Base-by-base conservation (phyloP, 2,888 invertebrate genomes). In the Agrotis ipsilon region DNA sequence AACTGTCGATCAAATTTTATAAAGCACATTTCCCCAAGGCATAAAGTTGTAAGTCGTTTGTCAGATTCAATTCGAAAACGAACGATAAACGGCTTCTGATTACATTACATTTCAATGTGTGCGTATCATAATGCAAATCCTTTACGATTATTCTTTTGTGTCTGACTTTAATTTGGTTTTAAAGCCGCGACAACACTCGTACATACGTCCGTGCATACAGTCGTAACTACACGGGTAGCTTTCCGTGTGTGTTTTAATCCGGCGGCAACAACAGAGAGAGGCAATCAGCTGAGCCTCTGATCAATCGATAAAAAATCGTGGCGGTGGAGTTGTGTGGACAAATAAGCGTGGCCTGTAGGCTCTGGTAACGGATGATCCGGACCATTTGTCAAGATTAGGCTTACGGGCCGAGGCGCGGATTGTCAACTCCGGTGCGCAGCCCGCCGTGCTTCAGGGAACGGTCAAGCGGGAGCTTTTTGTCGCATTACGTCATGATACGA, bases 381-480 rank as follows among this genome's bases (percentile, higher is more conserved):
- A 91, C 93, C 94, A 96, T 96, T 96, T 96, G 95, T 96, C 96
- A 96, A 93, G 95, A 96, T 96, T 94, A 95, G 89, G 90, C 92
- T 92, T 91, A 92, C 89, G 86, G 87, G 75, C 79, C 85, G 87
- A 87, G 86, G 79, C 77, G 87, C 84, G 87, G 89, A 87, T 87
- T 81, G 82, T 75, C 74, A n/a, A 74, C 77, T 82, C 62, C 59
- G 48, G 66, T 58, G 64, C 45, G 54, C 66, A 60, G 69, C 68
- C 48, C 49, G 69, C 58, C 52, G 60, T 57, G 77, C 68, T 45
- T 52, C 61, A 45, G 61, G 61, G 72, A 69, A 75, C 72, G 79
- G 85, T 74, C 80, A 81, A 83, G 77, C 69, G 72, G 65, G 77
- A 85, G 73, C 81, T 71, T 75, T 83, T 87, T 83, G 45, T 81